Conservation (phyloP, 2,888 invertebrate genomes). For the Meghimatium bilineatum region DNA sequence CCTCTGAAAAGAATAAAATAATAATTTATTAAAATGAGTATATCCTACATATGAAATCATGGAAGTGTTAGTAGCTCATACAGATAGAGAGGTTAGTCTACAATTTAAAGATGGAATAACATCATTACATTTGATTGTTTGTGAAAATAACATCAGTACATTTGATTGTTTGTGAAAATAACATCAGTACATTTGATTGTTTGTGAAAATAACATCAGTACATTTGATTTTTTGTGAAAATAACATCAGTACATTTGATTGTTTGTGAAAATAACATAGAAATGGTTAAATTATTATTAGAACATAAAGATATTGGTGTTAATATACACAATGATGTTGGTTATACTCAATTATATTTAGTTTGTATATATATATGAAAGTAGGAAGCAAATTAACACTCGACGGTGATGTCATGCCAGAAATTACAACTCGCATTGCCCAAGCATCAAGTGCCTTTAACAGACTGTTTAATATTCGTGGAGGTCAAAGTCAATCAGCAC, state of each 20-base stretch:
- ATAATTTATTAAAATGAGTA: too few species aligned
- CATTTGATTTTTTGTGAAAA: too few species aligned
- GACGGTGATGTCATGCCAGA: too few species aligned
- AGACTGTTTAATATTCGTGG: too few species aligned
- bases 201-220: background rate
- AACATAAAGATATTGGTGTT: conserved; percentile 3
- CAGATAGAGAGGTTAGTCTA: background rate
- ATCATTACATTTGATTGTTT: conserved; percentile 1
- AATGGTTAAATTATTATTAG: conserved; percentile 10
- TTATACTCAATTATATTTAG: background rate
- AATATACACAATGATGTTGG: background rate
- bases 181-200: too few species aligned
- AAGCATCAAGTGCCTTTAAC: too few species aligned
- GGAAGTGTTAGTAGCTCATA: background rate
- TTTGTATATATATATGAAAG: too few species aligned
- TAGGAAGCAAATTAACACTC: too few species aligned
- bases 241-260: background rate
- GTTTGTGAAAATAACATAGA: background rate
- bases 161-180: background rate
- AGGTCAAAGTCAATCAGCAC: too few species aligned
- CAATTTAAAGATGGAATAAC: background rate
- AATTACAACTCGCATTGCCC: too few species aligned
- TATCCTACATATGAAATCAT: too few species aligned
- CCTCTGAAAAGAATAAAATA: too few species aligned
- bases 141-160: background rate